Percentiles rank a stretch among this genome's conserved stretches.
These are phyloP conservation scores for Macaria notata DNA, from an alignment of 2,888 invertebrate genomes.

Conservation along the genomic window DNA sequence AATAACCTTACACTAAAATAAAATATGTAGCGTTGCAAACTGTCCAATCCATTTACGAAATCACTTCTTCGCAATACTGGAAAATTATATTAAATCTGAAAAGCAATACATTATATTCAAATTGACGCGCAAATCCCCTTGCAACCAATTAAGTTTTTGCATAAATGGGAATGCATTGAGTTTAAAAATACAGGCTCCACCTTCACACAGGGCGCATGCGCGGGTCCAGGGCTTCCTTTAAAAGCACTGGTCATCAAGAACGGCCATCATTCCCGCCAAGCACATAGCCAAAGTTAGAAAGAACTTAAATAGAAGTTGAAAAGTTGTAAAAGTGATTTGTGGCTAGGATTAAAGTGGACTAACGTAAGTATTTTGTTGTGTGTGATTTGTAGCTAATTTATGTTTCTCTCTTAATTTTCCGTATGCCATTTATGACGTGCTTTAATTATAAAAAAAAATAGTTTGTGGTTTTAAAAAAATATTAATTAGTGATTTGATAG, in stretches of 20 bases:
- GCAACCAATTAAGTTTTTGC: slow-evolving; percentile 32
- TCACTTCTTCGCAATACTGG: too few relatives aligned
- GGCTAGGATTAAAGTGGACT: slow-evolving; percentile 34
- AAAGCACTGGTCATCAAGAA: slow-evolving; percentile 45
- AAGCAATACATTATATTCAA: slow-evolving; percentile 23
- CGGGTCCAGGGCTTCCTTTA: slow-evolving; percentile 46
- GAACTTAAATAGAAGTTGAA: slow-evolving; percentile 28
- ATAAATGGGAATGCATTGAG: slow-evolving; percentile 54
- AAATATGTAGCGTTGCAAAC: too few relatives aligned
- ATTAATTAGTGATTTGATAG: too few relatives aligned
- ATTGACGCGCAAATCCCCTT: slow-evolving; percentile 27
- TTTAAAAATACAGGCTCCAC: slow-evolving; percentile 44
- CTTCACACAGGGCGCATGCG: slow-evolving; percentile 59
- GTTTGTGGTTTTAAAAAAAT: too few relatives aligned
- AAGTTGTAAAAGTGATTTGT: slow-evolving; percentile 52
- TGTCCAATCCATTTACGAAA: too few relatives aligned
- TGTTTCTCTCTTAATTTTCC: background rate
- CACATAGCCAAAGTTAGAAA: slow-evolving; percentile 34
- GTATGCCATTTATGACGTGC: background rate
- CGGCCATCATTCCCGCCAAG: slow-evolving; percentile 61
- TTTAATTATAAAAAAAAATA: background rate
- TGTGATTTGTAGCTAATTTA: background rate
- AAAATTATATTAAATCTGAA: background rate
- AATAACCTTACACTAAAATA: too few relatives aligned
- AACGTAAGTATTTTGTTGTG: slow-evolving; percentile 33